Conservation (phyloP, 2,888 invertebrate species). For the Drosophila rubida region DNA sequence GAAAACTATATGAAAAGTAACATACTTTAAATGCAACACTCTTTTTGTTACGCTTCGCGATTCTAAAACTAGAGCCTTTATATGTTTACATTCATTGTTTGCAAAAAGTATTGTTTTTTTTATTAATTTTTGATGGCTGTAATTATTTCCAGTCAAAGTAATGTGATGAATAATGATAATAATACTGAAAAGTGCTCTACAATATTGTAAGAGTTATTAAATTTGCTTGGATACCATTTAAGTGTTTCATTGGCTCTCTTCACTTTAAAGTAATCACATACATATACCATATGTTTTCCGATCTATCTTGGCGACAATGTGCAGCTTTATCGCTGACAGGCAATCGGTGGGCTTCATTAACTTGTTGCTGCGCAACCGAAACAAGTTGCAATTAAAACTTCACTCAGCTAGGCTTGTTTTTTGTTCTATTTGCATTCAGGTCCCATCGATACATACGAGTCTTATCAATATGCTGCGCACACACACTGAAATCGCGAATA, state of each 20-base stretch:
- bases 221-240: background rate
- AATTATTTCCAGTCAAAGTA: no score
- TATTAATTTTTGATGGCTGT: no score
- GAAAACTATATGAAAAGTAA: no score
- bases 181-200: no score
- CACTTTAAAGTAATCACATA: slow-evolving; percentile 2
- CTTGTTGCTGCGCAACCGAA: slow-evolving; percentile 20
- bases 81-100: no score
- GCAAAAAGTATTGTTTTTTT: no score
- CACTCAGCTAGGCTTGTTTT: slow-evolving; percentile 3
- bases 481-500: slow-evolving; percentile 5
- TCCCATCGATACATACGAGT: slow-evolving; percentile 23
- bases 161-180: no score
- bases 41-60: no score
- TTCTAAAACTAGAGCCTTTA: no score
- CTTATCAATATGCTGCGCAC: slow-evolving; percentile 51
- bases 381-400: slow-evolving; percentile 56
- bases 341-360: slow-evolving; percentile 24
- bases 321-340: slow-evolving; percentile 24
- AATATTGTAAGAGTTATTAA: background rate
- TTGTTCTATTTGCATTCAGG: slow-evolving; percentile 21
- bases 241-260: background rate
- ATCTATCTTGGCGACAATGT: background rate
- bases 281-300: background rate
- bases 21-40: no score